Conservation (phyloP, 2,113 vertebrate species). For the Calyptommatus sinebrachiatus region DNA sequence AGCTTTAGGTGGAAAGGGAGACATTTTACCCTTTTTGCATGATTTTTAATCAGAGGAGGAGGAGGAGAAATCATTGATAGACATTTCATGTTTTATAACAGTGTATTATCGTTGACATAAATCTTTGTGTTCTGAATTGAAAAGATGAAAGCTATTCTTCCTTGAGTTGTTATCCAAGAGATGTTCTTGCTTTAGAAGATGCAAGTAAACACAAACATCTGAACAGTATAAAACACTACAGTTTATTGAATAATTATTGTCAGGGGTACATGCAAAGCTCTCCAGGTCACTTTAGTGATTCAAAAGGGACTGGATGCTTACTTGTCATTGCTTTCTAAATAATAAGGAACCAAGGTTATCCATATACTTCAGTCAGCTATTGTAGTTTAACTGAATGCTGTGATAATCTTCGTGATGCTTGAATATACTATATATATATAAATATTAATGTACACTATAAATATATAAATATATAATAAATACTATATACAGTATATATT, state of each 20-base stretch:
- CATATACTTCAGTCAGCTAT: neutral
- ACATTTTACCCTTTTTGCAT: neutral
- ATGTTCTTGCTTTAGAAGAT: neutral
- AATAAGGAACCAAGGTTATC: neutral
- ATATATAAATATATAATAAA: no score
- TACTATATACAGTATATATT: no score
- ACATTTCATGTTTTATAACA: neutral
- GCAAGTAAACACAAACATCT: neutral
- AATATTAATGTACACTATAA: no score
- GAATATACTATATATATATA: no score
- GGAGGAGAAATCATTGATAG: neutral
- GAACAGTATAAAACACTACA: neutral
- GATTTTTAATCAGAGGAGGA: neutral
- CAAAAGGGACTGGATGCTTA: neutral
- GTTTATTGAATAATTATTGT: neutral
- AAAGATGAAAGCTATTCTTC: slow-evolving; percentile 33
- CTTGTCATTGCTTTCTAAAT: neutral
- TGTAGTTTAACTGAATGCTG: neutral
- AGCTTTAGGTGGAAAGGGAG: neutral
- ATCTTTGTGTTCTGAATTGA: slow-evolving; percentile 41
- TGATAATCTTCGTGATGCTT: neutral
- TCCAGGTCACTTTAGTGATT: neutral
- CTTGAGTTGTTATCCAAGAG: slow-evolving; percentile 9
- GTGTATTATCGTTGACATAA: slow-evolving; percentile 19
- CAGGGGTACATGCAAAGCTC: neutral